These are phyloP conservation scores for Mus spretus DNA, from an alignment of 2,797 vertebrate genomes.

Conservation along the genomic window DNA sequence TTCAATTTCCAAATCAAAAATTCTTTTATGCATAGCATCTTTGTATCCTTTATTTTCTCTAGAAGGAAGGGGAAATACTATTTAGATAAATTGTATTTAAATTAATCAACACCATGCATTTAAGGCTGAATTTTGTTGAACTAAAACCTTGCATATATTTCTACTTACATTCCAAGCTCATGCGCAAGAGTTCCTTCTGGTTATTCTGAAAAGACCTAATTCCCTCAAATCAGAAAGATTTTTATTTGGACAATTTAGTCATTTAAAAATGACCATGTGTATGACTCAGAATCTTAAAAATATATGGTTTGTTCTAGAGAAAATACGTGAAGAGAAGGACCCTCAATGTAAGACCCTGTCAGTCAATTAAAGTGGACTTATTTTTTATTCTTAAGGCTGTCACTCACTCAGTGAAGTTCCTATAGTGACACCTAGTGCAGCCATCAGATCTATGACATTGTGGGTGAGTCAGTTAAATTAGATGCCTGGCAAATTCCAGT, in stretches of 20 bases:
- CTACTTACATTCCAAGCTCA: neutral
- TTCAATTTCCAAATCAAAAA: slow-evolving; percentile 33
- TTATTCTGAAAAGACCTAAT: neutral
- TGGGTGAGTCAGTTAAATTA: neutral
- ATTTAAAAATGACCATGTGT: neutral
- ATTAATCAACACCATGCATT: neutral
- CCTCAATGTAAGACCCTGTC: neutral
- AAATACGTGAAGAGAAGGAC: slow-evolving; percentile 17
- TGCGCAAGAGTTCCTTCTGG: neutral
- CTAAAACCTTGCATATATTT: slow-evolving; percentile 14
- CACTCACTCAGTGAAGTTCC: slow-evolving; percentile 77
- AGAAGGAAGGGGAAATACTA: neutral
- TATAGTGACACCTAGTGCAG: slow-evolving; percentile 84
- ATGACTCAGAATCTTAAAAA: neutral
- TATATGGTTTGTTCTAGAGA: neutral
- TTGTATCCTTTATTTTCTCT: neutral
- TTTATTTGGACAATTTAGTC: neutral
- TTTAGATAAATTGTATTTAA: slow-evolving; percentile 31
- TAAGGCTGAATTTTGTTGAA: neutral
- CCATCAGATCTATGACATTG: neutral
- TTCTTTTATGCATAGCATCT: neutral
- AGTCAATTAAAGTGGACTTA: slow-evolving; percentile 40
- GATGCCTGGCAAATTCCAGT: slow-evolving; percentile 18
- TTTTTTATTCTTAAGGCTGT: neutral
- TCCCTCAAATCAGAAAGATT: slow-evolving; percentile 1